phyloP scores from a whole-genome alignment of 1,140 invertebrate species.

The Diorhabda sublineata region DNA sequence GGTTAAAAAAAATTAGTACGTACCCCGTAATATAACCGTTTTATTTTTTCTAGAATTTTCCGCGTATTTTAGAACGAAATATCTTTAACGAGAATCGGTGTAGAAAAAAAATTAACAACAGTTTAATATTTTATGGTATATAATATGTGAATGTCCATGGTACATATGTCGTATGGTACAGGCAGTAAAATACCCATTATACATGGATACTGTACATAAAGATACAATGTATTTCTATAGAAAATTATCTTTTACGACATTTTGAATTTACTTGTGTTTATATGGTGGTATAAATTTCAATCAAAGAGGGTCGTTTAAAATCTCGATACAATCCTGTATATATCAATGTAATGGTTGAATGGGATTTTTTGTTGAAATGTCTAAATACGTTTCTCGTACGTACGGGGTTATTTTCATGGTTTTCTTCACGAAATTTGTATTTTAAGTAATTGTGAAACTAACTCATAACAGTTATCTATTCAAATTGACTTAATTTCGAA shows the following conservation, averaged over 20 bases:
- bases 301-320: constrained; percentile 19
- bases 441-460: no score
- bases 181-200: constrained; percentile 29
- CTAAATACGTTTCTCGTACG: no score
- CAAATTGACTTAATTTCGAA: no score
- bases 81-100: constrained; percentile 3
- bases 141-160: constrained; percentile 17
- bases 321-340: constrained; percentile 10
- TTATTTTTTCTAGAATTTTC: background rate
- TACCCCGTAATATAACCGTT: no score
- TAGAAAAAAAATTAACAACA: constrained; percentile 19
- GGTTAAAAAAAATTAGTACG: no score
- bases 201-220: constrained; percentile 24
- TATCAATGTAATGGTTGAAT: constrained; percentile 13
- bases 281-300: constrained; percentile 22
- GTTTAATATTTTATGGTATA: constrained; percentile 15
- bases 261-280: constrained; percentile 27
- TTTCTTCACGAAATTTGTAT: no score
- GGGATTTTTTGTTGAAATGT: constrained; percentile 11
- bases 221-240: constrained; percentile 32
- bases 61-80: constrained; percentile 6
- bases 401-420: no score
- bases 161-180: constrained; percentile 18
- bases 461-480: no score
- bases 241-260: constrained; percentile 30